Evolutionary conservation across 35 echinoderm and acorn worm genomes (phyloP).

Genomic region (Stichopus chloronotus): DNA sequence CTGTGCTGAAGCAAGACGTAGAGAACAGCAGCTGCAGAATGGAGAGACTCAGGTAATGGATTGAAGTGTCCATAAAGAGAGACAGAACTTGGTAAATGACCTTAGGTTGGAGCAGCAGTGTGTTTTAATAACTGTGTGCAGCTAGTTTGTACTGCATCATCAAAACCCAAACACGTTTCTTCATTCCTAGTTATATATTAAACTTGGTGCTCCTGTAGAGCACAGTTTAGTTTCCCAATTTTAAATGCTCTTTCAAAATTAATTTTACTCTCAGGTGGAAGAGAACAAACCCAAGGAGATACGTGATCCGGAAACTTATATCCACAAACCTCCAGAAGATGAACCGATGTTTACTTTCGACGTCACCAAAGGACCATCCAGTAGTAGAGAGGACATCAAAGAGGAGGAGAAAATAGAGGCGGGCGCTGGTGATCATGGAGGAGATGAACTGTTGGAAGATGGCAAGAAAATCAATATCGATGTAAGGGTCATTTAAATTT

Average conservation of each 20-base stretch:
- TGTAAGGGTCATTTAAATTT: constrained; percentile 64
- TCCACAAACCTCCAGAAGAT: constrained; percentile 81
- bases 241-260: neutral
- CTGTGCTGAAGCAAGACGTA: constrained; percentile 56
- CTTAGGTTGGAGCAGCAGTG: too few relatives aligned
- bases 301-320: constrained; percentile 65
- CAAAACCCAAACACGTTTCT: too few relatives aligned
- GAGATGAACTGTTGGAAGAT: constrained; percentile 28
- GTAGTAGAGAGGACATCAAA: neutral
- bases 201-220: too few relatives aligned
- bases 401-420: neutral
- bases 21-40: constrained; percentile 61
- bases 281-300: constrained; percentile 43
- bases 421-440: constrained; percentile 40
- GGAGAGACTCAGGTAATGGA: constrained; percentile 44
- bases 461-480: constrained; percentile 92
- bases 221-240: too few relatives aligned
- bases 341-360: constrained; percentile 80
- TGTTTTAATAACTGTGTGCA: too few relatives aligned
- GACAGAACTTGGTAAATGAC: too few relatives aligned
- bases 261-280: neutral
- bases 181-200: too few relatives aligned
- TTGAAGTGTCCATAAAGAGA: neutral
- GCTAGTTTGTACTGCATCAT: too few relatives aligned
- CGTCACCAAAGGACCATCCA: constrained; percentile 53